Percentiles rank a stretch among this genome's conserved stretches.
These are phyloP conservation scores for Galago senegalensis DNA, from an alignment of 2,797 vertebrate species.

Conservation along the genomic window DNA sequence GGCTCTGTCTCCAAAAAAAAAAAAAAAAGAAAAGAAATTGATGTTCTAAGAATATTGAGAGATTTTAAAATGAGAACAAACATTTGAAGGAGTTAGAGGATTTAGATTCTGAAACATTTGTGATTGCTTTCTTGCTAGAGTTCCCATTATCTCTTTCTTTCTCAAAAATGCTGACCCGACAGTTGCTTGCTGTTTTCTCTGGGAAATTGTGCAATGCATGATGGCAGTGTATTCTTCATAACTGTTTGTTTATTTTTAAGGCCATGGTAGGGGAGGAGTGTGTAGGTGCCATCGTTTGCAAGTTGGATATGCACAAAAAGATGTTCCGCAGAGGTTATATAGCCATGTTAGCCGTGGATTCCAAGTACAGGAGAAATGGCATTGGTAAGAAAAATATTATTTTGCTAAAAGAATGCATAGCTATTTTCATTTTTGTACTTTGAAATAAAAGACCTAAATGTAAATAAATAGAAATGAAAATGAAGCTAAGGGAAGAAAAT, in stretches of 20 bases:
- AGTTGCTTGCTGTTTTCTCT: constrained; percentile 80
- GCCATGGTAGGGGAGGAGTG: constrained; percentile 99
- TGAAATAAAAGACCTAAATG: constrained; percentile 72
- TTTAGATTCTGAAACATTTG: constrained; percentile 61
- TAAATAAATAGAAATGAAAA: constrained; percentile 71
- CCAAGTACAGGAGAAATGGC: constrained; percentile 99
- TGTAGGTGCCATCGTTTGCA: constrained; percentile 99
- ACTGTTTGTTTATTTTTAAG: constrained; percentile 92
- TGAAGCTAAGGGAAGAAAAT: constrained; percentile 40
- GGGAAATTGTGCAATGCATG: constrained; percentile 75
- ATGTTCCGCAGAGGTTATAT: constrained; percentile 99
- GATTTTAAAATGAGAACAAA: constrained; percentile 41
- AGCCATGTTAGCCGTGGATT: constrained; percentile 99
- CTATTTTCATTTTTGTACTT: constrained; percentile 72
- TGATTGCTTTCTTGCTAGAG: constrained; percentile 2
- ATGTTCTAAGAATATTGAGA: constrained; percentile 9
- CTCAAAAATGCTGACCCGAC: constrained; percentile 66
- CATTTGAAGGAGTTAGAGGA: constrained; percentile 40
- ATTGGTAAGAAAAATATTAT: constrained; percentile 94
- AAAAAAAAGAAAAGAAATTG: background rate
- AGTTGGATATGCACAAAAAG: constrained; percentile 99
- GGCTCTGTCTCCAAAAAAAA: no score
- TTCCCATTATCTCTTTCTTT: constrained; percentile 30
- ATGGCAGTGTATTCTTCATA: constrained; percentile 84
- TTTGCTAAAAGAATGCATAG: constrained; percentile 64